Base-by-base conservation (phyloP, 2,797 vertebrate genomes). In the Smutsia gigantea region DNA sequence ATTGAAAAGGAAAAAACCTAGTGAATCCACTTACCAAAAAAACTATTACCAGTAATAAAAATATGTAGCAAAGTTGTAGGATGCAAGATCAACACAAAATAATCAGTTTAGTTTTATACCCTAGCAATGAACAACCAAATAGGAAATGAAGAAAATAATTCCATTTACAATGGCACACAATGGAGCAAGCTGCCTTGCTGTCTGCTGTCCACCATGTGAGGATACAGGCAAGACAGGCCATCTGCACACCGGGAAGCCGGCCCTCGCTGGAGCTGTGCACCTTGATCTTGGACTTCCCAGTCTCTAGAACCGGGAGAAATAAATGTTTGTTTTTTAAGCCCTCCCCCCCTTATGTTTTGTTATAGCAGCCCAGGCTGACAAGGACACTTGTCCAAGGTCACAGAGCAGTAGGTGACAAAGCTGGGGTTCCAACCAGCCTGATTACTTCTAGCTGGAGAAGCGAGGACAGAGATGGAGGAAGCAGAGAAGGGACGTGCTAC, bases 101-200 rank as follows among this genome's bases (percentile, higher is more conserved):
- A 49, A 87, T 49, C 51, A 79, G 39, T n/a, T 66, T 71, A n/a
- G 37, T 81, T 69, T 25, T 53, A 61, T 42, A 69, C 46, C 53
- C 64, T 64, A 87, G 66, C n/a, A 87, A 51, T 87, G 19, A 87
- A 51, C 2, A 64, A 75, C 46, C 55, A 81, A 87, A 79, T 61
- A 78, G 27, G 53, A 87, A 87, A 87, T 63, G 29, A 87, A 79
- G 31, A 78, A 69, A 57, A 72, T 49, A 69, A 91, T 82, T 82
- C 23, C 13, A 61, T 63, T 88, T 75, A 51, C 4, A 34, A 37
- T 37, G 51, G 7, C 51, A 64, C n/a, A n/a, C n/a, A n/a, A n/a
- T n/a, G 15, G 4, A 74, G 12, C 29, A 18, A 21, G n/a, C 1
- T 17, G 17, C 15, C 19, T 23, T 55, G 64, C 25, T 57, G 23